These are phyloP conservation scores for Chauna torquata DNA, from an alignment of 2,113 vertebrate species.

Conservation along the genomic window DNA sequence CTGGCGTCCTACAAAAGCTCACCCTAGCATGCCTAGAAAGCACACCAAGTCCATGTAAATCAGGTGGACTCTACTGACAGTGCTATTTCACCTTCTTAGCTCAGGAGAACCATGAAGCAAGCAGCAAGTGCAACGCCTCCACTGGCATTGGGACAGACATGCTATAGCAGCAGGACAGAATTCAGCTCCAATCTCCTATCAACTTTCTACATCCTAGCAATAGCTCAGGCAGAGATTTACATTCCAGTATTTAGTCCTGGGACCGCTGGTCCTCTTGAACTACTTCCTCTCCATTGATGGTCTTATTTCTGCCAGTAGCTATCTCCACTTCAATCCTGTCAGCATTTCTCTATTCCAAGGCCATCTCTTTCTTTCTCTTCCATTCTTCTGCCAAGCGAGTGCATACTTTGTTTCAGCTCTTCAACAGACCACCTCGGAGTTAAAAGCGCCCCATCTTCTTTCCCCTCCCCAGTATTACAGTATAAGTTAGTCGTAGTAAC, in stretches of 20 bases:
- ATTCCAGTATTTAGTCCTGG: background rate
- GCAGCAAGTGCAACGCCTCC: background rate
- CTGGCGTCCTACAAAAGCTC: background rate
- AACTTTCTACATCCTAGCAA: background rate
- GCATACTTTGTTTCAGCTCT: background rate
- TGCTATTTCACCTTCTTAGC: background rate
- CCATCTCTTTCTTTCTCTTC: background rate
- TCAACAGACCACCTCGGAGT: background rate
- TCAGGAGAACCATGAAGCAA: background rate
- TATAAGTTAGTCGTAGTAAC: background rate
- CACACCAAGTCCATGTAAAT: background rate
- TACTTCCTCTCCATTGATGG: background rate
- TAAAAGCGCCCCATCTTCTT: background rate
- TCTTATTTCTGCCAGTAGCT: background rate
- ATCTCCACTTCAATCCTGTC: background rate
- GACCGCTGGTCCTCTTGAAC: background rate
- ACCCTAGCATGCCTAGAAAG: background rate
- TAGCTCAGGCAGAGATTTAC: background rate
- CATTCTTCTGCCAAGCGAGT: background rate
- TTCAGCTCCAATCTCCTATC: background rate
- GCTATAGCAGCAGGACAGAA: background rate
- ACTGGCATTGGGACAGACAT: background rate
- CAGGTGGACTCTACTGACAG: background rate
- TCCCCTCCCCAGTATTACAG: background rate
- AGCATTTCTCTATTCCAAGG: background rate